Base-by-base conservation (phyloP, 2,113 vertebrate genomes). In the Bubo blakistoni region DNA sequence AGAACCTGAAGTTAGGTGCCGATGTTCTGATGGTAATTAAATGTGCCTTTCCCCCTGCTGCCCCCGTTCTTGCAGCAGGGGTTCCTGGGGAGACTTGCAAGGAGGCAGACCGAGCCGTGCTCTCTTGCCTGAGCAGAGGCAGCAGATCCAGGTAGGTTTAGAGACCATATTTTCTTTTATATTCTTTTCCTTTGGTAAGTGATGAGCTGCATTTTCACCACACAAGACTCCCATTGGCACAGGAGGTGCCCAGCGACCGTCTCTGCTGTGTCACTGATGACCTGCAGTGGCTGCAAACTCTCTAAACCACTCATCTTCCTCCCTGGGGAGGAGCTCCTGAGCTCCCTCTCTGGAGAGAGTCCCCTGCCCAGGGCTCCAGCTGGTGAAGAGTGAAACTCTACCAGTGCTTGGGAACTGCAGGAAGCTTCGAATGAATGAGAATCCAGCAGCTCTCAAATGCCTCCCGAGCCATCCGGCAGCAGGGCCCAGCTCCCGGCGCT, bases 401-500 rank as follows among this genome's bases (percentile, higher is more conserved):
- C 42, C 89, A 17, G 8, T 19, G 38, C 42, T 22, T 62, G 3
- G 3, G 58, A 79, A 42, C 29, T 44, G 57, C 21, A 3, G 78
- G 90, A 88, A 55, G 81, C 46, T 86, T 36, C 0, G 7, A 46
- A 44, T 40, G 81, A 81, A 8, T 69, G 62, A 49, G 65, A 91
- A 69, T 77, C 47, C 78, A 46, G 77, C n/a, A 21, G 67, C 32
- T 59, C 32, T 36, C 2, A 5, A 24, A 16, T 73, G 71, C 86
- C 79, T 88, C 6, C 1, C 3, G 87, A 74, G 70, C 24, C 0
- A 1, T 32, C 42, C 49, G 0, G 1, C 27, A 9, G 36, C 44
- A 47, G 54, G 59, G 27, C 82, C 58, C 9, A 4, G 81, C 87
- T 76, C 57, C 20, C 0, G 2, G 58, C 2, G 0, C 84, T 71